A percentile compares a stretch with the other conserved stretches of the same genome.
Evolutionary conservation across 2,888 invertebrate species (phyloP).

Genomic region (Schrankia costaestrigalis): DNA sequence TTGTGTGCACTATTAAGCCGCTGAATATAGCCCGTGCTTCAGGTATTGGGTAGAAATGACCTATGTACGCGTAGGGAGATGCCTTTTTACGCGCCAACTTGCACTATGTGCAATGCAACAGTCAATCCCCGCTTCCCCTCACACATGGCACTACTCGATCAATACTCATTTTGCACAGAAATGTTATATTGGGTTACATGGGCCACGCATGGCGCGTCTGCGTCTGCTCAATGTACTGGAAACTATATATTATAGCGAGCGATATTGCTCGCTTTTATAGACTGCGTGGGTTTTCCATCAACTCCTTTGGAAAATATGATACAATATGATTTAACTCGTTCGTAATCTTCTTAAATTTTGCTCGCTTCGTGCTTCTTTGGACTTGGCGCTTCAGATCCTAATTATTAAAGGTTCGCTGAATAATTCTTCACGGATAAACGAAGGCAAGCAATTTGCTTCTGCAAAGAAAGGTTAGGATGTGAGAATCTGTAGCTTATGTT

Average conservation of each 20-base stretch:
- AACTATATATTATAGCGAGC: too few species aligned
- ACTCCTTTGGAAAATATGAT: constrained; percentile 24
- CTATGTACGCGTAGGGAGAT: constrained; percentile 13
- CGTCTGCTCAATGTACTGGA: constrained; percentile 24
- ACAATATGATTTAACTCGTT: constrained; percentile 9
- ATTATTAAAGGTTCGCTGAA: too few species aligned
- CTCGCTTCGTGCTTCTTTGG: too few species aligned
- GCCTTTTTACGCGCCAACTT: constrained; percentile 16
- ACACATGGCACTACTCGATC: constrained; percentile 26
- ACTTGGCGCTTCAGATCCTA: too few species aligned
- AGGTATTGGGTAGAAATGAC: constrained; percentile 20
- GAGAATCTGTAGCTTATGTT: too few species aligned
- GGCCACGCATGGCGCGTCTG: constrained; percentile 13
- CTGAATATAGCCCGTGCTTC: constrained; percentile 17
- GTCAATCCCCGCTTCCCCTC: constrained; percentile 11
- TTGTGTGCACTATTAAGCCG: too few species aligned
- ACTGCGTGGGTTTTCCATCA: constrained; percentile 26
- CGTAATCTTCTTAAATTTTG: too few species aligned
- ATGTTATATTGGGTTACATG: constrained; percentile 29
- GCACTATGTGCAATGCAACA: constrained; percentile 17
- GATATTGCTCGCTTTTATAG: constrained; percentile 25
- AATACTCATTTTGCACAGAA: constrained; percentile 35
- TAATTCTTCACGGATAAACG: too few species aligned
- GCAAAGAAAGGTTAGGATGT: too few species aligned
- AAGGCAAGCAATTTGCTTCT: too few species aligned